Base-by-base conservation (phyloP, 92 coral and sea anemone species). In the Actinostola sp. region DNA sequence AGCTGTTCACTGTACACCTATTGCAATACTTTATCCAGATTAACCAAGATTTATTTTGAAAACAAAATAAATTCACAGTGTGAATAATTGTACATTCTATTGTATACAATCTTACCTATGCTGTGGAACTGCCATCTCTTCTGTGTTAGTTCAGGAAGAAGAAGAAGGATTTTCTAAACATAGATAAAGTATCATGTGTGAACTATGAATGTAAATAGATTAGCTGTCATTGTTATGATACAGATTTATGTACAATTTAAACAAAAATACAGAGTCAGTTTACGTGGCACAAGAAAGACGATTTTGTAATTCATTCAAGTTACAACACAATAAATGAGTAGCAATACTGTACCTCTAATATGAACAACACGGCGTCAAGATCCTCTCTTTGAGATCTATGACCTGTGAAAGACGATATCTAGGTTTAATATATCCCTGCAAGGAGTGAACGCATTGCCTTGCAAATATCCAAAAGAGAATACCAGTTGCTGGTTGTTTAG, bases 71-170 rank as follows among this genome's bases (percentile, higher is more conserved):
- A n/a, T n/a, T n/a, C n/a, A n/a, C 45, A 39, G 14, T 7, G 14
- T 7, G 45, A 7, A 39, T 39, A 7, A 52, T 52, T 17, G 23
- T 52, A 8, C 28, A 17, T n/a, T 52, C 28, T 52, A 52, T 5
- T 7, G 14, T 6, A 9, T 5, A 30, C 41, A 30, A n/a, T 36
- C 32, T 62, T 87, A 93, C 98, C 98, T n/a, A 93, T 82, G 62
- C 98, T 93, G 88, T 89, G 72, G 78, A 93, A 93, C 74, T 91
- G 96, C 98, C 98, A 93, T 88, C 98, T 67, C 56, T 68, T 89
- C 68, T 91, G 97, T 9, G 91, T 68, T n/a, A 93, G 82, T 31
- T 93, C 98, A 39, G 98, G 98, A 8, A 93, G 88, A 38, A 88
- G 84, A 2, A 91, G 78, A 59, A 93, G 67, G 45, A 93, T 91